Conservation (phyloP, 2,888 invertebrate genomes). For the Ferrisia virgata region DNA sequence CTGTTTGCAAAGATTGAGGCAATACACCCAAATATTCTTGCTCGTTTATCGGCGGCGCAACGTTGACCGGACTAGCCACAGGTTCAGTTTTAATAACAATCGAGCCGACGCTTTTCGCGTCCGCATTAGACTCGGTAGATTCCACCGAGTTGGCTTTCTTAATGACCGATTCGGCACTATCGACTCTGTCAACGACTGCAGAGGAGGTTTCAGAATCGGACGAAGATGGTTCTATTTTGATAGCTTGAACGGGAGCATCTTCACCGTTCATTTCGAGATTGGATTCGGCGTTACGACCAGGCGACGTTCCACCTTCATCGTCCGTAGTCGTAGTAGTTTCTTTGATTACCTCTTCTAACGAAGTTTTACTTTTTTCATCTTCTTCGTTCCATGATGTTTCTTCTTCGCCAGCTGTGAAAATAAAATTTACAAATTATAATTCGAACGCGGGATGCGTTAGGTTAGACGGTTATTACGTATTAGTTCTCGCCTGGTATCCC, state of each 20-base stretch:
- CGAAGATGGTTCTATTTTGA: conserved; percentile 24
- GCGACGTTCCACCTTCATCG: not conserved
- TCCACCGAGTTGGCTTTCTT: not conserved
- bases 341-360: not conserved
- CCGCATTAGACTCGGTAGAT: not conserved
- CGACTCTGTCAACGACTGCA: not conserved
- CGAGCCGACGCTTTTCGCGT: not conserved
- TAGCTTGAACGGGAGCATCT: not conserved
- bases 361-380: conserved; percentile 20
- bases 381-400: conserved; percentile 39
- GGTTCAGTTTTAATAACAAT: conserved; percentile 22
- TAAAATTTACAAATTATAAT: not conserved
- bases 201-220: conserved; percentile 28
- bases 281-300: not conserved
- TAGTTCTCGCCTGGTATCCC: not conserved
- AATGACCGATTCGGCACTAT: conserved; percentile 2
- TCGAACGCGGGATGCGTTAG: too few species aligned
- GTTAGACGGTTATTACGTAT: not conserved
- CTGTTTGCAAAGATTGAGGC: conserved; percentile 10
- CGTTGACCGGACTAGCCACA: conserved; percentile 18
- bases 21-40: conserved; percentile 9
- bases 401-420: conserved; percentile 42
- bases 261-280: not conserved
- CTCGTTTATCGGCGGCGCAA: not conserved
- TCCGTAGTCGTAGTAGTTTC: not conserved